A percentile compares a stretch with the other conserved stretches of the same genome.
Conservation (phyloP, 2,888 invertebrate genomes). For the Gasteruption jaculator region DNA sequence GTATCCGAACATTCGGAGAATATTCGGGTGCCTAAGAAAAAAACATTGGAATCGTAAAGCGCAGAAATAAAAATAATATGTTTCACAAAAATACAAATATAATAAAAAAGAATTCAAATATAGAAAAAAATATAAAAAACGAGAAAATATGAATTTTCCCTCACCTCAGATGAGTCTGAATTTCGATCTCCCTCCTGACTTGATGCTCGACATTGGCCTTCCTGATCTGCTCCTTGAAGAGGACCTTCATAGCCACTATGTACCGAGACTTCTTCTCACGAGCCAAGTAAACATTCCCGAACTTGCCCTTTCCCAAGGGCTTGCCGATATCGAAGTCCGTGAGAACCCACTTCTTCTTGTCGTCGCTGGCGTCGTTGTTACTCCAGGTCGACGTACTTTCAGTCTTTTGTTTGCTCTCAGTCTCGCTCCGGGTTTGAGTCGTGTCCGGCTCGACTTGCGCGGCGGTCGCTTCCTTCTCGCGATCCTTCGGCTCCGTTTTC, state of each 20-base stretch:
- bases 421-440: neutral
- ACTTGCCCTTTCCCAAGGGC: slow-evolving; percentile 92
- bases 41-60: neutral
- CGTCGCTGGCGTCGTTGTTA: neutral
- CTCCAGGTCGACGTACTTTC: slow-evolving; percentile 7
- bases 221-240: slow-evolving; percentile 86
- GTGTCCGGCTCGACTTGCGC: neutral
- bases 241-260: slow-evolving; percentile 81
- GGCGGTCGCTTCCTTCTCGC: neutral
- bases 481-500: slow-evolving; percentile 14
- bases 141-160: neutral
- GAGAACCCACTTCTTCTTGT: slow-evolving; percentile 61
- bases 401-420: slow-evolving; percentile 6
- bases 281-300: slow-evolving; percentile 94
- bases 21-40: slow-evolving; percentile 78
- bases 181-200: slow-evolving; percentile 89
- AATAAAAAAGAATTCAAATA: no score
- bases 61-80: neutral
- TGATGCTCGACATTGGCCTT: slow-evolving; percentile 89
- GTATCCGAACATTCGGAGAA: slow-evolving; percentile 89
- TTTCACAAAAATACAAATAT: slow-evolving; percentile 8
- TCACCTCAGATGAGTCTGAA: slow-evolving; percentile 81
- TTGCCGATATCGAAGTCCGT: slow-evolving; percentile 91
- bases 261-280: slow-evolving; percentile 83
- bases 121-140: neutral